Conservation (phyloP, 1,140 invertebrate species). For the Leptinotarsa defecta region DNA sequence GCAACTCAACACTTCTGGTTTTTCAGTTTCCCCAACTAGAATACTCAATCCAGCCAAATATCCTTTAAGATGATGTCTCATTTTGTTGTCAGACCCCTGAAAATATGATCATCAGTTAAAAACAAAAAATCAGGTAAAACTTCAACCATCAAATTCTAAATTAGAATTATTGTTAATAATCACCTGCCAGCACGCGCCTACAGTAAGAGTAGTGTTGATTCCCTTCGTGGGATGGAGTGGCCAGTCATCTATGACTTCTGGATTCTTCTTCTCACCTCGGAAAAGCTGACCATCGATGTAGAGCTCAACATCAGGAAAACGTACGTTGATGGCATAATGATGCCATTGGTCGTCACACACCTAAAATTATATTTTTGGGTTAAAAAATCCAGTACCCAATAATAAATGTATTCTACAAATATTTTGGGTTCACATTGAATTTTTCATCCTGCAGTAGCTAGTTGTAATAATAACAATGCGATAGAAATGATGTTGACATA, state of each 20-base stretch:
- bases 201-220: constrained; percentile 89
- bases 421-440: no score
- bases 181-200: constrained; percentile 98
- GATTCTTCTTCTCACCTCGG: constrained; percentile 80
- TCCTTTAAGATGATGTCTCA: constrained; percentile 86
- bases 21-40: constrained; percentile 78
- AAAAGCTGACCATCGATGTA: constrained; percentile 89
- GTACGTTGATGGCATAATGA: constrained; percentile 92
- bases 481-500: no score
- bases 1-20: constrained; percentile 79
- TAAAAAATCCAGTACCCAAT: background rate
- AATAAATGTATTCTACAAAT: no score
- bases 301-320: constrained; percentile 85
- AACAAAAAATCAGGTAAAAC: no score
- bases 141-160: no score
- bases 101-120: background rate
- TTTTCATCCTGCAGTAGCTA: no score
- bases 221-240: constrained; percentile 95
- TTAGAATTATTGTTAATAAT: constrained; percentile 9
- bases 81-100: constrained; percentile 79
- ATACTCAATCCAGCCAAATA: constrained; percentile 86
- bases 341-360: constrained; percentile 99
- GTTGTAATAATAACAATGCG: background rate
- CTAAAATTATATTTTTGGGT: constrained; percentile 54
- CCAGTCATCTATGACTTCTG: constrained; percentile 99